A percentile compares a stretch with the other conserved stretches of the same genome.
These are phyloP conservation scores for Terrapene triunguis DNA, from an alignment of 2,113 vertebrate genomes.

Conservation along the genomic window DNA sequence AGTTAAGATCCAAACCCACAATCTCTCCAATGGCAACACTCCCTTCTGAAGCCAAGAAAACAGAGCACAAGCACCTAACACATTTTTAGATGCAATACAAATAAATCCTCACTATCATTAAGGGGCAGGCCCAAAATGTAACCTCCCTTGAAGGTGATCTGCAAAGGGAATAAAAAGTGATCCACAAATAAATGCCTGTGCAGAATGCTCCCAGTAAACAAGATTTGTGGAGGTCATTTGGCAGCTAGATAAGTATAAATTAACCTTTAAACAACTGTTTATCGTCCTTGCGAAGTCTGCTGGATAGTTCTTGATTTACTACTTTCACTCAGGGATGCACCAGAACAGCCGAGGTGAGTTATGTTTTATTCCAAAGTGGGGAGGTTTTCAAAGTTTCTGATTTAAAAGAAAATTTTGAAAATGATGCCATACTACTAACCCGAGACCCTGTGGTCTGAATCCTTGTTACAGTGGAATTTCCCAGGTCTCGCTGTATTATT, in stretches of 20 bases:
- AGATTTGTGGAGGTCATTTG: not conserved
- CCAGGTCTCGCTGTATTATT: not conserved
- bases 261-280: not conserved
- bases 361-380: not conserved
- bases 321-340: not conserved
- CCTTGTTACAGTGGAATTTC: not conserved
- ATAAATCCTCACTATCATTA: slow-evolving; percentile 6
- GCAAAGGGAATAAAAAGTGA: not conserved
- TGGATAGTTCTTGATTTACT: not conserved
- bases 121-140: not conserved
- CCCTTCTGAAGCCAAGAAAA: slow-evolving; percentile 36
- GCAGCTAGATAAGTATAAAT: slow-evolving; percentile 5
- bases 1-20: slow-evolving; percentile 27
- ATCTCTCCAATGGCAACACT: not conserved
- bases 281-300: not conserved
- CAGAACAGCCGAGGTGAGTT: not conserved
- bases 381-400: not conserved
- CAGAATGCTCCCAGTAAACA: not conserved
- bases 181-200: not conserved
- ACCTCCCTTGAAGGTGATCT: not conserved
- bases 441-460: not conserved
- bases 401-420: slow-evolving; percentile 3
- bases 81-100: slow-evolving; percentile 33
- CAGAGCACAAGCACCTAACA: slow-evolving; percentile 1
- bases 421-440: not conserved